These are phyloP conservation scores for Cyanistes caeruleus DNA, from an alignment of 2,113 vertebrate species.

Conservation along the genomic window DNA sequence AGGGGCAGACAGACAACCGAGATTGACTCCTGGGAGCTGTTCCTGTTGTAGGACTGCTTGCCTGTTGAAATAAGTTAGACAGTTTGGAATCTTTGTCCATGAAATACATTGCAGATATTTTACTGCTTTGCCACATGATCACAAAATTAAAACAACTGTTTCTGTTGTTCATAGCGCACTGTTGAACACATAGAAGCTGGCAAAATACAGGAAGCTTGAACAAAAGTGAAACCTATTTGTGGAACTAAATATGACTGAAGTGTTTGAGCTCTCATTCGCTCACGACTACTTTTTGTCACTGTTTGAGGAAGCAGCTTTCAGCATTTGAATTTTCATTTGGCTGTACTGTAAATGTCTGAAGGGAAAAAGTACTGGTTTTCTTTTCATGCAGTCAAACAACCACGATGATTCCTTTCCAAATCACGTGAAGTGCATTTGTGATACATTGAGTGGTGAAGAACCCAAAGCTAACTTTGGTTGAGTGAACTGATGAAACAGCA, in stretches of 20 bases:
- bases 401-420: not conserved
- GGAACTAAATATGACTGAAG: constrained; percentile 73
- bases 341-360: constrained; percentile 33
- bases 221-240: constrained; percentile 80
- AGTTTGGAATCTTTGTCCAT: constrained; percentile 82
- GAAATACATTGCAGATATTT: constrained; percentile 81
- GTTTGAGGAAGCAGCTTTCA: constrained; percentile 76
- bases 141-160: constrained; percentile 70
- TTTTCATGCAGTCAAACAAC: not conserved
- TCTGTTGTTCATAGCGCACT: constrained; percentile 63
- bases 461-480: not conserved
- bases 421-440: not conserved
- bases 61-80: constrained; percentile 87
- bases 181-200: not conserved
- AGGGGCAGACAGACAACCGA: constrained; percentile 85
- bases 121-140: constrained; percentile 79
- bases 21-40: constrained; percentile 82
- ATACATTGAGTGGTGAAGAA: not conserved
- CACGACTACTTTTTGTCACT: constrained; percentile 33
- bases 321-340: constrained; percentile 47
- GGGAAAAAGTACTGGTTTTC: not conserved
- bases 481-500: not conserved
- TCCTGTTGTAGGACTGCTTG: constrained; percentile 88
- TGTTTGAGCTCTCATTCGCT: not conserved
- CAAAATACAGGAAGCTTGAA: constrained; percentile 73